Evolutionary conservation across 2,113 vertebrate species (phyloP).

Genomic region (Rhinolophus sinicus): DNA sequence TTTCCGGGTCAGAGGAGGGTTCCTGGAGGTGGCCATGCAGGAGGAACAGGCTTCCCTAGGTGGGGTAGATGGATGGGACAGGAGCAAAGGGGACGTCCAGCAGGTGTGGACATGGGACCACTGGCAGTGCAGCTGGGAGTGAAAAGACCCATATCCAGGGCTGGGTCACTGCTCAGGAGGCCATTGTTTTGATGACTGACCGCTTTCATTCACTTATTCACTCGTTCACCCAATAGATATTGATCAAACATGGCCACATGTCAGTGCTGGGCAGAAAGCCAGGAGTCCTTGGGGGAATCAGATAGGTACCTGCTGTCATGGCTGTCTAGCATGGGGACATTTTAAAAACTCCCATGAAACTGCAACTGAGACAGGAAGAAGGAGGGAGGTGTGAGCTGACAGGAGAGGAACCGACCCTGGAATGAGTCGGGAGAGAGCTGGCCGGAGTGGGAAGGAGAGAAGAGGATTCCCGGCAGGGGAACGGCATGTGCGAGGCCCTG

Average conservation of each 20-base stretch:
- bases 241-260: fast-evolving
- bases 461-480: background rate
- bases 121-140: fast-evolving
- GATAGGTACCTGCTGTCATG: background rate
- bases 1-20: background rate
- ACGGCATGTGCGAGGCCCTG: background rate
- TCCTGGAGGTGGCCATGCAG: background rate
- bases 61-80: background rate
- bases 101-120: fast-evolving
- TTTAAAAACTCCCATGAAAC: background rate
- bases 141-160: fast-evolving
- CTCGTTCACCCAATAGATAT: background rate
- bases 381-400: background rate
- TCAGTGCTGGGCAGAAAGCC: background rate
- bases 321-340: background rate
- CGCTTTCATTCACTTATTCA: background rate
- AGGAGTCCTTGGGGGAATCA: background rate
- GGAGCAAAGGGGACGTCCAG: too few relatives aligned
- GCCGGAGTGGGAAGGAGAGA: background rate
- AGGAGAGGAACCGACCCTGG: background rate
- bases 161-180: fast-evolving
- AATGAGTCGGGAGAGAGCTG: background rate
- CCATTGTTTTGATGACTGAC: background rate
- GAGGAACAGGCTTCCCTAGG: background rate
- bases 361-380: background rate